phyloP scores from a whole-genome alignment of 1,140 invertebrate species.

The Coelopa frigida region DNA sequence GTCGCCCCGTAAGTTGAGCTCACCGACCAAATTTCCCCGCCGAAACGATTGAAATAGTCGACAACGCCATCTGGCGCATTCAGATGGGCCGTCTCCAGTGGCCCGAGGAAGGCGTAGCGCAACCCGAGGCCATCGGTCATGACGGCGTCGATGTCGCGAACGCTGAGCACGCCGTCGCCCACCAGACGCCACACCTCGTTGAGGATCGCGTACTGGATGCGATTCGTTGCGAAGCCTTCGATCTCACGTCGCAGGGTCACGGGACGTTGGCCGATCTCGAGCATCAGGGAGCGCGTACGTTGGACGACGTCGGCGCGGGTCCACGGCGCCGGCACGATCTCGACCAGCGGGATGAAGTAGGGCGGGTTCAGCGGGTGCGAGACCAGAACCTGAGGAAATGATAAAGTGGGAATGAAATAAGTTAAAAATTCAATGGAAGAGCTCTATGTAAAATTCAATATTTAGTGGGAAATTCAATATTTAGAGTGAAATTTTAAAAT shows the following conservation, averaged over 20 bases:
- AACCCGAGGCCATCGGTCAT: conserved; percentile 90
- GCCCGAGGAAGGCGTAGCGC: conserved; percentile 89
- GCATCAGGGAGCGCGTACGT: conserved; percentile 70
- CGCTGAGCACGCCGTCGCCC: conserved; percentile 70
- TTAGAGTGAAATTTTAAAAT: too few species aligned
- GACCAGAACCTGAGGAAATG: conserved; percentile 38
- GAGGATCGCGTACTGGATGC: conserved; percentile 92
- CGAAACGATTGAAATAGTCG: conserved; percentile 55
- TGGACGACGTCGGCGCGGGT: conserved; percentile 49
- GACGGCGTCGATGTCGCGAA: conserved; percentile 84
- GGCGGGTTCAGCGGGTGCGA: conserved; percentile 95
- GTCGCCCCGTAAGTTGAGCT: conserved; percentile 66
- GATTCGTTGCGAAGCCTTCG: conserved; percentile 86
- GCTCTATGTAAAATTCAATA: too few species aligned
- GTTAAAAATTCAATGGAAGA: neutral
- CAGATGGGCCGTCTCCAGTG: conserved; percentile 87
- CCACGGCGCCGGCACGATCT: conserved; percentile 90
- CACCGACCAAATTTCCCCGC: conserved; percentile 68
- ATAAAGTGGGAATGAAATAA: neutral
- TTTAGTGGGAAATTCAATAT: neutral
- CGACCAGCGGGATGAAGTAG: conserved; percentile 88
- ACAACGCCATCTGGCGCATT: conserved; percentile 84
- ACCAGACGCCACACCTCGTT: conserved; percentile 90
- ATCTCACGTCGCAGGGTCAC: conserved; percentile 78
- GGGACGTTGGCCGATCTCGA: conserved; percentile 81